phyloP scores from a whole-genome alignment of 1,140 invertebrate species.

The Asobara japonica region DNA sequence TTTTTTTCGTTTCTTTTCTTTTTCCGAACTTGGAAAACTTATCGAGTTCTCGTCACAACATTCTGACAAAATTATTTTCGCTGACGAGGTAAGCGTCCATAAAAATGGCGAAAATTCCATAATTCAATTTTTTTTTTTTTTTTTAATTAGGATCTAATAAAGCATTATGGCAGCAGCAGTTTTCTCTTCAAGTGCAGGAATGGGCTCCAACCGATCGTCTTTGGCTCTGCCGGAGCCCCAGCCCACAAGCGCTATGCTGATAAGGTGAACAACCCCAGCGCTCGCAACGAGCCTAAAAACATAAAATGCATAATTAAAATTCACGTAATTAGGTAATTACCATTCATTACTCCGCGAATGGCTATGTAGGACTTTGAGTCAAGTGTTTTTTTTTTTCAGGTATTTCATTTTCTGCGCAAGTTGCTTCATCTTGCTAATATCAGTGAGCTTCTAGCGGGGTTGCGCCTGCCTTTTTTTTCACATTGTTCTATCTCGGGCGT shows the following conservation, averaged over 20 bases:
- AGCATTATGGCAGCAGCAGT: slow-evolving; percentile 86
- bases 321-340: background rate
- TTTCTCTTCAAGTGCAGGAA: slow-evolving; percentile 81
- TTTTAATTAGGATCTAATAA: slow-evolving; percentile 67
- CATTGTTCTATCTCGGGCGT: slow-evolving; percentile 21
- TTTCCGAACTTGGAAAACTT: no score
- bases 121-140: slow-evolving; percentile 5
- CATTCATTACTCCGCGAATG: background rate
- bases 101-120: background rate
- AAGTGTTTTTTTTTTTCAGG: background rate
- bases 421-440: background rate
- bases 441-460: background rate
- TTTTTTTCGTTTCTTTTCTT: no score
- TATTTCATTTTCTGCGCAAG: background rate
- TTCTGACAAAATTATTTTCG: background rate
- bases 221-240: slow-evolving; percentile 76
- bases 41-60: no score
- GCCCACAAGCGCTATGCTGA: slow-evolving; percentile 80
- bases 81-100: background rate
- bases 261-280: slow-evolving; percentile 74
- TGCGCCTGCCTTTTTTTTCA: slow-evolving; percentile 14
- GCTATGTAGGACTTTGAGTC: background rate
- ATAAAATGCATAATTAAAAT: slow-evolving; percentile 20
- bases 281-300: slow-evolving; percentile 77
- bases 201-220: slow-evolving; percentile 70